A percentile compares a stretch with the other conserved stretches of the same genome.
These are phyloP conservation scores for Archips xylosteana DNA, from an alignment of 2,888 invertebrate species.

Conservation along the genomic window DNA sequence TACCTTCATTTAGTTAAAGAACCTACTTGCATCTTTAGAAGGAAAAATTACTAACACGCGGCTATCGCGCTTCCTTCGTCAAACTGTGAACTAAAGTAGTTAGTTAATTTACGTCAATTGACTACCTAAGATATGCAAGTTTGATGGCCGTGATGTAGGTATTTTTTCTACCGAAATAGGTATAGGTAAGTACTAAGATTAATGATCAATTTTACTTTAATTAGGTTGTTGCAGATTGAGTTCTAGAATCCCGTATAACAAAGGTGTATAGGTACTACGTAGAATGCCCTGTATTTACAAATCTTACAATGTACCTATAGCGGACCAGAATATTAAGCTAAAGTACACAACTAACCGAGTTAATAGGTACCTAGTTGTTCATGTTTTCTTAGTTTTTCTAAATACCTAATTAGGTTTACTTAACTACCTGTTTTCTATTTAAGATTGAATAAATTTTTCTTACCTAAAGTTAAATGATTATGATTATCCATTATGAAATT, in stretches of 20 bases:
- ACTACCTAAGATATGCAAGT: background rate
- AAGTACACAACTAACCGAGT: background rate
- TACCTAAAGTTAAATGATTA: too few relatives aligned
- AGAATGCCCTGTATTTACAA: background rate
- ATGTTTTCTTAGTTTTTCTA: background rate
- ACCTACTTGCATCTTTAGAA: background rate
- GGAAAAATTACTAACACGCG: background rate
- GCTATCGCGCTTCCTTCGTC: background rate
- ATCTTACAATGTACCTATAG: background rate
- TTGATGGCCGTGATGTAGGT: background rate
- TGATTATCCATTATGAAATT: background rate
- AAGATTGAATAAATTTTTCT: background rate
- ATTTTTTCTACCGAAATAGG: slow-evolving; percentile 5
- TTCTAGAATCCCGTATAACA: slow-evolving; percentile 7
- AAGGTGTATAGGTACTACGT: background rate
- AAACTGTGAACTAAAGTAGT: background rate
- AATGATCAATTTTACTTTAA: background rate
- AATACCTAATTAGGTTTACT: too few relatives aligned
- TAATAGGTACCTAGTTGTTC: background rate
- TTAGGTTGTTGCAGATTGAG: background rate
- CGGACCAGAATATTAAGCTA: slow-evolving; percentile 26
- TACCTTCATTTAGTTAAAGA: background rate
- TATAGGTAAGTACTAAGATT: background rate
- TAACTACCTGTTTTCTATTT: background rate
- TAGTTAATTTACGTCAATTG: background rate